Base-by-base conservation (phyloP, 2,113 vertebrate species). In the Oncorhynchus nerka region DNA sequence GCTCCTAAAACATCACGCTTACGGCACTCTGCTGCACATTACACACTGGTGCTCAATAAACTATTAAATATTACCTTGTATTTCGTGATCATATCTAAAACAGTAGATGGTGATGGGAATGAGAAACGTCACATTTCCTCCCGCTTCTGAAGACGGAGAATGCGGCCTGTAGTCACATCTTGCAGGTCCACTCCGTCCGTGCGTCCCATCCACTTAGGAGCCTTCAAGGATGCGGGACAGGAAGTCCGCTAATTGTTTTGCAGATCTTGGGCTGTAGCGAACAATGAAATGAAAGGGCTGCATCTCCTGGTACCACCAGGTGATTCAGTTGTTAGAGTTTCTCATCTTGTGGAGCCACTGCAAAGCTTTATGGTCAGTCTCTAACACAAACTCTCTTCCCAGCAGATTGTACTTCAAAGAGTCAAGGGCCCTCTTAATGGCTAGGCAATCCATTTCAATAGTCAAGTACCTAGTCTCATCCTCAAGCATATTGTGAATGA, bases 381-480 rank as follows among this genome's bases (percentile, higher is more conserved):
- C 70, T 19, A 72, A 48, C 15, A 71, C 24, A 72, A 77, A 77
- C 16, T 77, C 34, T 32, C 71, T 71, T 5, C 39, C 59, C 6
- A 62, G 65, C 48, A 70, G 9, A 32, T 76, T 61, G 30, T 69
- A 70, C 51, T 16, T 69, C 26, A 66, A 71, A 24, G 69, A 65
- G 24, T 72, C 69, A 12, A 77, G 32, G 3, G 69, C 34, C 75
- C 75, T 72, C 51, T 77, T 77, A 20, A 77, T 66, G 13, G 75
- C 68, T 67, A 64, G 64, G 26, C 32, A 51, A 34, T 13, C 16
- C 24, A 28, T 55, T 57, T 68, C 67, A 32, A 68, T 1, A 7
- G 32, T 68, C 11, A 6, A 68, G 11, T 68, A 68, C 15, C 20
- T 39, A 5, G 30, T 64, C 19, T 71, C 30, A 64, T 51, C 68